Conservation (phyloP, 2,888 invertebrate species). For the Auanema freiburgensis region DNA sequence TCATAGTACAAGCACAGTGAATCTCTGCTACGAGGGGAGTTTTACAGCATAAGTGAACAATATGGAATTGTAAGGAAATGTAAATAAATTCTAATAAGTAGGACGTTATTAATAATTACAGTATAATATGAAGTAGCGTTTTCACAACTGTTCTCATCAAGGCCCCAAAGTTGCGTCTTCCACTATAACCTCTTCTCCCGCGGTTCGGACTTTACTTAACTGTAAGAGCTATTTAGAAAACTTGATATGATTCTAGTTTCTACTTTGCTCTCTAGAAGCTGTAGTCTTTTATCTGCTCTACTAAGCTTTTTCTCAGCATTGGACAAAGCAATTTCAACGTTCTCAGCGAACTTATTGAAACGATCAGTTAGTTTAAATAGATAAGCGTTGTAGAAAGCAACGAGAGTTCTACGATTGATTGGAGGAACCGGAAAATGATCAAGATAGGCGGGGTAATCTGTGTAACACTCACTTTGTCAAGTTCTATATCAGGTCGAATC, state of each 20-base stretch:
- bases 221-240: too few species aligned
- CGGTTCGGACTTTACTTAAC: too few species aligned
- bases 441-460: not conserved
- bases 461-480: constrained; percentile 5
- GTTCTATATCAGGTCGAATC: not conserved
- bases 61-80: too few species aligned
- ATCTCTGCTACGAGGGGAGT: too few species aligned
- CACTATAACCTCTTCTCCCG: too few species aligned
- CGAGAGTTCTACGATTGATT: constrained; percentile 32
- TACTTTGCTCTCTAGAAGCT: constrained; percentile 26
- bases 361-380: constrained; percentile 29
- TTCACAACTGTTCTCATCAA: not conserved
- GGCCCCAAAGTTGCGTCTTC: not conserved
- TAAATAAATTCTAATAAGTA: too few species aligned
- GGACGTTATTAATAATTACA: too few species aligned
- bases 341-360: constrained; percentile 28
- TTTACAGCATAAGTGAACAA: too few species aligned
- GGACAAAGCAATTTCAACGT: constrained; percentile 12
- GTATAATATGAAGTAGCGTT: too few species aligned
- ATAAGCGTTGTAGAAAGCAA: constrained; percentile 38
- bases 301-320: constrained; percentile 28
- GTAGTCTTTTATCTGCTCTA: constrained; percentile 29
- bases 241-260: not conserved
- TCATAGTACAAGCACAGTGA: too few species aligned
- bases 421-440: constrained; percentile 23